These are phyloP conservation scores for Alfaro cultratus DNA, from an alignment of 2,797 vertebrate genomes.

Conservation along the genomic window DNA sequence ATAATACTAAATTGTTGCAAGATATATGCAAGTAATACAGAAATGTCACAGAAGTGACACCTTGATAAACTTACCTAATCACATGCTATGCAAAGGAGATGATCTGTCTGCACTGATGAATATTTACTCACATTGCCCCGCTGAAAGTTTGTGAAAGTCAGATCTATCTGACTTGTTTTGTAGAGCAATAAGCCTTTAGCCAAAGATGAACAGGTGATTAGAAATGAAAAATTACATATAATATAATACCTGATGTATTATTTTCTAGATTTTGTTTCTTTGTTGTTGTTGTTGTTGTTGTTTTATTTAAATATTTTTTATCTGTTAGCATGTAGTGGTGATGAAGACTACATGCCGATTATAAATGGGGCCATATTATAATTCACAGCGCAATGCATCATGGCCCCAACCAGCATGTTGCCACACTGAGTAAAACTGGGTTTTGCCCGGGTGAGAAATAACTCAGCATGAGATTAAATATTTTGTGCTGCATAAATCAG, in stretches of 20 bases:
- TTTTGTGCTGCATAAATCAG: conserved; percentile 36
- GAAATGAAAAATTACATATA: not conserved
- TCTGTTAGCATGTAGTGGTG: conserved; percentile 12
- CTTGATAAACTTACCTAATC: not conserved
- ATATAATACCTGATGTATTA: not conserved
- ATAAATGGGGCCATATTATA: conserved; percentile 46
- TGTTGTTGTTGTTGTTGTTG: not conserved
- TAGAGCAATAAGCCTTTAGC: not conserved
- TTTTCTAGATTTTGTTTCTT: not conserved
- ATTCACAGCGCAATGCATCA: conserved; percentile 42
- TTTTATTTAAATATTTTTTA: not conserved
- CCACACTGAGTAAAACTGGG: conserved; percentile 25
- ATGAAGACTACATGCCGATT: conserved; percentile 42
- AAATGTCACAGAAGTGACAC: not conserved
- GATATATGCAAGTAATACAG: not conserved
- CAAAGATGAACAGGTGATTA: not conserved
- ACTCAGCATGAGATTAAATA: conserved; percentile 41
- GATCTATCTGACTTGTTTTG: not conserved
- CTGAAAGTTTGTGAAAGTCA: not conserved
- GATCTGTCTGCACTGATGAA: not conserved
- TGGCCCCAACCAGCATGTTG: conserved; percentile 26
- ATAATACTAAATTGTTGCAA: not conserved
- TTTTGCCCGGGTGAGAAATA: conserved; percentile 35
- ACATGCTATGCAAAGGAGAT: not conserved
- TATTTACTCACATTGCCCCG: not conserved